Percentiles rank a stretch among this genome's conserved stretches.
Evolutionary conservation across 2,888 invertebrate genomes (phyloP).

Genomic region (Parnassius glacialis): DNA sequence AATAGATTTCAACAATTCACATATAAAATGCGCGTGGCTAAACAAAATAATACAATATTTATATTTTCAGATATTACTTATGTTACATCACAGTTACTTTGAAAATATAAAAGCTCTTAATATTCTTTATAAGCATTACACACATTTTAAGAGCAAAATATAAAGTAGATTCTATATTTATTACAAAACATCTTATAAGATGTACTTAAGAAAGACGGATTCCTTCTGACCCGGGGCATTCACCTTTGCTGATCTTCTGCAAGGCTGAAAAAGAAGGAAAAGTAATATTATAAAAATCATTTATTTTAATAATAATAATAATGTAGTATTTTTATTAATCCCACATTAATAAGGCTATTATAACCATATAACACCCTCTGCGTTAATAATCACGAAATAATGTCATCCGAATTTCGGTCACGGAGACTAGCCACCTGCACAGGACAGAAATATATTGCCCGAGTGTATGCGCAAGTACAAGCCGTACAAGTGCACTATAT

Average conservation of each 20-base stretch:
- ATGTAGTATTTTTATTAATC: too few species aligned
- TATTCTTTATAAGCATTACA: conserved; percentile 10
- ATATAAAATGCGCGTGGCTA: neutral
- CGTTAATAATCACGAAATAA: too few species aligned
- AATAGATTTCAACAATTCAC: neutral
- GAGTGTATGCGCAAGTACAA: too few species aligned
- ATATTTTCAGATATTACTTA: neutral
- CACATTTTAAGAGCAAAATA: neutral
- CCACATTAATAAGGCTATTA: too few species aligned
- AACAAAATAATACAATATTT: neutral
- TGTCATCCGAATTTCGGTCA: too few species aligned
- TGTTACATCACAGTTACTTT: conserved; percentile 54
- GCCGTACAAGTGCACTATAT: too few species aligned
- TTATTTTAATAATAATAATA: neutral
- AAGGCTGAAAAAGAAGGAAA: conserved; percentile 74
- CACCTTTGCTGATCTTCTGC: conserved; percentile 81
- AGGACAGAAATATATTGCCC: too few species aligned
- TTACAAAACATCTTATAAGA: neutral
- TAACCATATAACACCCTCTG: too few species aligned
- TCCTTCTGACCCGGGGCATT: conserved; percentile 83
- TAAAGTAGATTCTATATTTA: neutral
- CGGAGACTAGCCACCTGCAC: too few species aligned
- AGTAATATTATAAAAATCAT: conserved; percentile 15
- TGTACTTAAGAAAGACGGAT: conserved; percentile 81
- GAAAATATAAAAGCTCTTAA: conserved; percentile 33